Percentiles rank a stretch among this genome's conserved stretches.
phyloP scores from a whole-genome alignment of 1,140 invertebrate genomes.

The Monomorium pharaonis region DNA sequence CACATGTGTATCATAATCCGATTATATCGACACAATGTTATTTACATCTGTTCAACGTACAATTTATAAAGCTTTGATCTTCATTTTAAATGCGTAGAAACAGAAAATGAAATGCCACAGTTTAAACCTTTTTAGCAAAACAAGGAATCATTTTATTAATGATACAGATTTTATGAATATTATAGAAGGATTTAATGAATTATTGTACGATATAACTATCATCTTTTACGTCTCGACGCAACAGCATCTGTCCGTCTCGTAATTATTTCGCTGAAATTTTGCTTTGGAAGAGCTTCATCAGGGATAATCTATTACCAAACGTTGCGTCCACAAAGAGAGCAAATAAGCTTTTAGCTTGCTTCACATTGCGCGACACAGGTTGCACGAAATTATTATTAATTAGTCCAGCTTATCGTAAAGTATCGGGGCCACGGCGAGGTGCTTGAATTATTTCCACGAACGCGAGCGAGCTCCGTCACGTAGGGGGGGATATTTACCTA shows the following conservation, averaged over 20 bases:
- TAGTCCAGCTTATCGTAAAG: conserved; percentile 40
- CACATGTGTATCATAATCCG: background rate
- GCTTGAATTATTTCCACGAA: conserved; percentile 57
- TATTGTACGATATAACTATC: background rate
- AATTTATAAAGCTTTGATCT: background rate
- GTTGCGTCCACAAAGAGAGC: conserved; percentile 26
- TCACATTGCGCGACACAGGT: conserved; percentile 20
- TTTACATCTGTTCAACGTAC: background rate
- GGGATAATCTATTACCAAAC: conserved; percentile 45
- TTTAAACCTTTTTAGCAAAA: background rate
- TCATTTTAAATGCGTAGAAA: background rate
- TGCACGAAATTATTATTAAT: conserved; percentile 63
- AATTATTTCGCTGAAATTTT: conserved; percentile 37
- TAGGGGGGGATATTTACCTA: conserved; percentile 32
- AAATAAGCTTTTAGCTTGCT: conserved; percentile 36
- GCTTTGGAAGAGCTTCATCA: conserved; percentile 8
- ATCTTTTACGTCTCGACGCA: background rate
- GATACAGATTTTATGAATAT: too few relatives aligned
- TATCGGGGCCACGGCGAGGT: conserved; percentile 31
- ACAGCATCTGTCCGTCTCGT: background rate
- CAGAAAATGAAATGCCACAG: background rate
- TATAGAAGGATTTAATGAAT: too few relatives aligned
- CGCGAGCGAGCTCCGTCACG: background rate
- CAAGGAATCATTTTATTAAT: too few relatives aligned
- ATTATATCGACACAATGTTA: background rate